Conservation (phyloP, 2,888 invertebrate genomes). For the Dynastes maya region DNA sequence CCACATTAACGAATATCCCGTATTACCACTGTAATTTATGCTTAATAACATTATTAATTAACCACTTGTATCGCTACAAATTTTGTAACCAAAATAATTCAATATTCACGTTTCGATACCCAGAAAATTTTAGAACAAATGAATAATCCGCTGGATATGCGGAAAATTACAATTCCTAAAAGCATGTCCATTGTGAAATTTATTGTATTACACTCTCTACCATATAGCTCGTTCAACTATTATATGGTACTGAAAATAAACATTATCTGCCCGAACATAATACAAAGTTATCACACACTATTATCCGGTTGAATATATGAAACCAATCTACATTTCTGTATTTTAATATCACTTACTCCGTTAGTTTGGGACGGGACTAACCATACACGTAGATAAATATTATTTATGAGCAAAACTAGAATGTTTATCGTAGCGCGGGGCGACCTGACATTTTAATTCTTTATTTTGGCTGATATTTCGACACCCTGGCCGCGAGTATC, state of each 20-base stretch:
- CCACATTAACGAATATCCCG: too few relatives aligned
- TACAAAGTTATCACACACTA: constrained; percentile 21
- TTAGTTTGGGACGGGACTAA: background rate
- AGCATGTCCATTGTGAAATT: constrained; percentile 9
- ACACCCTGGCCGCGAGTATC: background rate
- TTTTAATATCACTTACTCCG: constrained; percentile 30
- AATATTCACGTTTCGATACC: too few relatives aligned
- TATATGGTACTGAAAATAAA: constrained; percentile 13
- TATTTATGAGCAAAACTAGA: constrained; percentile 25
- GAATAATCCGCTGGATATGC: too few relatives aligned
- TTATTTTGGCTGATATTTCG: constrained; percentile 21
- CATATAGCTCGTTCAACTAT: background rate
- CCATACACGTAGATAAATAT: background rate
- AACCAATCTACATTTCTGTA: constrained; percentile 31
- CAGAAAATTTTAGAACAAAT: too few relatives aligned
- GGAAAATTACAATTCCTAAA: too few relatives aligned
- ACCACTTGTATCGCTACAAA: too few relatives aligned
- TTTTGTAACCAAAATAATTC: too few relatives aligned
- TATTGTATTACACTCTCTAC: background rate
- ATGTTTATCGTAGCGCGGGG: constrained; percentile 21
- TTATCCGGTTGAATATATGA: constrained; percentile 39
- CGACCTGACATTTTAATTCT: constrained; percentile 23
- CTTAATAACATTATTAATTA: too few relatives aligned
- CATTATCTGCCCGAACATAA: constrained; percentile 18
- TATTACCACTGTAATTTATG: too few relatives aligned